Percentiles rank a stretch among this genome's conserved stretches.
These are phyloP conservation scores for Notolabrus celidotus DNA, from an alignment of 2,797 vertebrate species.

Conservation along the genomic window DNA sequence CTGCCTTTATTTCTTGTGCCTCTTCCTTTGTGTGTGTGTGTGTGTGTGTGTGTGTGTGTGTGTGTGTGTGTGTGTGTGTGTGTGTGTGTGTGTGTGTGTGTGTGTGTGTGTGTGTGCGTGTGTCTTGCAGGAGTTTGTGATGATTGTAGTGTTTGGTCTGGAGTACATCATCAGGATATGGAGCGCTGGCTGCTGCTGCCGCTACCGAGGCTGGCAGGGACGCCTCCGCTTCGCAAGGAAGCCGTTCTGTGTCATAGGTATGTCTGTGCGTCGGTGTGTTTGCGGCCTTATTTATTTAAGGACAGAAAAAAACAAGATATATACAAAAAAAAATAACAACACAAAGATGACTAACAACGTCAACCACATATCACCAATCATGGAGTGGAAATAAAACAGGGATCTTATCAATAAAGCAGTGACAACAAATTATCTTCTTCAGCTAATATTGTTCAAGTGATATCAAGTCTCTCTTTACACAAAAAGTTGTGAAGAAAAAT, in stretches of 20 bases:
- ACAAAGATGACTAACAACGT: neutral
- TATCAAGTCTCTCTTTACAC: no score
- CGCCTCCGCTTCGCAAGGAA: conserved; percentile 96
- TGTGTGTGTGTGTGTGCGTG: conserved; percentile 28
- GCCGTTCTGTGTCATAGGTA: conserved; percentile 99
- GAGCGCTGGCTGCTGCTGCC: conserved; percentile 98
- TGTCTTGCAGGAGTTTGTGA: conserved; percentile 94
- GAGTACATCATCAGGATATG: conserved; percentile 99
- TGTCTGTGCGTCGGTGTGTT: conserved; percentile 23
- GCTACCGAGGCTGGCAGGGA: conserved; percentile 98
- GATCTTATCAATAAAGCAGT: neutral
- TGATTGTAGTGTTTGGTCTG: conserved; percentile 99
- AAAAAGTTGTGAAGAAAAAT: no score
- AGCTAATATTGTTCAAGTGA: no score
- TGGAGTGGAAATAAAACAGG: neutral
- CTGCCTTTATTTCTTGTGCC: neutral
- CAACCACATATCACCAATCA: no score
- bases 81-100: conserved; percentile 24
- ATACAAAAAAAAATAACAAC: neutral
- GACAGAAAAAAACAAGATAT: neutral
- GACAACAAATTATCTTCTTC: no score
- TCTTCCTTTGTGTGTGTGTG: neutral
- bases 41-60: neutral
- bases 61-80: conserved; percentile 1
- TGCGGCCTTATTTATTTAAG: neutral